Evolutionary conservation across 2,113 vertebrate genomes (phyloP).

Genomic region (Mohoua ochrocephala): DNA sequence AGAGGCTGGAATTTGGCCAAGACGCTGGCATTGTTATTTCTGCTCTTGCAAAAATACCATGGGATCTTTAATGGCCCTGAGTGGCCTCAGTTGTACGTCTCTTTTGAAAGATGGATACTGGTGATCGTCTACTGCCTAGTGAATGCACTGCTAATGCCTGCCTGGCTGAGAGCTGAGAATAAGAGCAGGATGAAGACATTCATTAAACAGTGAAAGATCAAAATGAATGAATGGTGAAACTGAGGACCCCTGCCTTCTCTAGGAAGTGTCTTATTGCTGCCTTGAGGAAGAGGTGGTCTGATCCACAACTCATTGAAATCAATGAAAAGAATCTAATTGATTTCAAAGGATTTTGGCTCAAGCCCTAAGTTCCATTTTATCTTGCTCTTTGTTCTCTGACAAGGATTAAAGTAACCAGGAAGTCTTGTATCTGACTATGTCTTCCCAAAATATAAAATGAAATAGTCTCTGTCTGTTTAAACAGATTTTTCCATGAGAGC

Average conservation of each 20-base stretch:
- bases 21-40: conserved; percentile 19
- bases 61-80: conserved; percentile 31
- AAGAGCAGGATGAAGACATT: conserved; percentile 33
- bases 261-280: conserved; percentile 40
- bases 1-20: conserved; percentile 38
- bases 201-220: conserved; percentile 41
- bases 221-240: conserved; percentile 18
- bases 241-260: conserved; percentile 26
- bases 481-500: not conserved
- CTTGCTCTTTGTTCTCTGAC: conserved; percentile 20
- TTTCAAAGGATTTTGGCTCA: conserved; percentile 47
- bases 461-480: not conserved
- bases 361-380: conserved; percentile 24
- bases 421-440: not conserved
- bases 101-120: conserved; percentile 47
- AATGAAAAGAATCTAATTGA: conserved; percentile 44
- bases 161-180: conserved; percentile 24
- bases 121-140: conserved; percentile 20
- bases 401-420: conserved; percentile 31
- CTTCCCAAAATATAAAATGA: conserved; percentile 17
- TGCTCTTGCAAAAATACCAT: conserved; percentile 37
- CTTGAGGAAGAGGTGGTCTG: conserved; percentile 44
- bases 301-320: conserved; percentile 48
- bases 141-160: conserved; percentile 13
- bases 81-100: not conserved